Percentiles rank a stretch among this genome's conserved stretches.
Conservation (phyloP, 2,888 invertebrate genomes). For the Hemaris fuciformis region DNA sequence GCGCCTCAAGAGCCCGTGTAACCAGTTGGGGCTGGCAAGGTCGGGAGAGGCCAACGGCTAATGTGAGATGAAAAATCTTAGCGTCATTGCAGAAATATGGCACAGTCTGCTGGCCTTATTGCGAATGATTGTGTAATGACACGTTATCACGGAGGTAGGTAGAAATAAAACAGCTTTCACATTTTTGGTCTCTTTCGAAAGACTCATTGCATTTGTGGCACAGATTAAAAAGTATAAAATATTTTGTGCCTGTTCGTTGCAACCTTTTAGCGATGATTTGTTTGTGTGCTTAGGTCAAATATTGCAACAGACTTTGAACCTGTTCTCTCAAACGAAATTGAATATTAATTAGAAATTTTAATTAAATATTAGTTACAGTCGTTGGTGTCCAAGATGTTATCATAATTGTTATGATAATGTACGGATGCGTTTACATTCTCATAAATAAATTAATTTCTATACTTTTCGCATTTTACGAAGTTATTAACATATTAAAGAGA, state of each 20-base stretch:
- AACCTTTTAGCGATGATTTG: neutral
- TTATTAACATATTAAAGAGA: no score
- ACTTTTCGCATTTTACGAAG: no score
- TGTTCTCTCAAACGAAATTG: no score
- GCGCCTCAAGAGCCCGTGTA: conserved; percentile 9
- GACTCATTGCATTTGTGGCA: neutral
- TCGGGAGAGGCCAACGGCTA: conserved; percentile 10
- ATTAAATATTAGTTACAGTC: no score
- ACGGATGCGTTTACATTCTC: no score
- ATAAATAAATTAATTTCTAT: no score
- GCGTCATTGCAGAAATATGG: neutral
- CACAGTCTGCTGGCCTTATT: neutral
- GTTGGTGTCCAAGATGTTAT: no score
- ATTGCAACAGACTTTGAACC: neutral
- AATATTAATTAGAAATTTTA: no score
- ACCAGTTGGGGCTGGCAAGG: conserved; percentile 10
- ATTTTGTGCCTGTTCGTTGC: neutral
- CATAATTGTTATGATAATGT: no score
- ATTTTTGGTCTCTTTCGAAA: neutral
- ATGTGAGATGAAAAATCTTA: neutral
- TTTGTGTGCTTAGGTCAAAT: neutral
- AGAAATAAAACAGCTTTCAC: neutral
- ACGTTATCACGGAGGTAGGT: neutral
- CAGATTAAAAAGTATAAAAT: neutral
- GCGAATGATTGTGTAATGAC: neutral